phyloP scores from a whole-genome alignment of 2,113 vertebrate species.

The Peromyscus californicus region DNA sequence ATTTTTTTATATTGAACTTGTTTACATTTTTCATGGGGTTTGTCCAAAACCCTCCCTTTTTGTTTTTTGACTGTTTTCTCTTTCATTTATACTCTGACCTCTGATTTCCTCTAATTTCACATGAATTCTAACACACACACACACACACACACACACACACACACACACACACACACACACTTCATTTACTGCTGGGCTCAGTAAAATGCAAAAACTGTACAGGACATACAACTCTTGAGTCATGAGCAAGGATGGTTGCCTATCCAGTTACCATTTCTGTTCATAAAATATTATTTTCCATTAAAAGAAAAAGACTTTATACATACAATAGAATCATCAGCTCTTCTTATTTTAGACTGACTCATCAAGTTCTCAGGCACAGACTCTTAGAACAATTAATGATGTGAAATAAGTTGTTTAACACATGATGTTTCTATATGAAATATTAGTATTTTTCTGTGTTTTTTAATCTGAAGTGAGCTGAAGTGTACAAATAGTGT shows the following conservation, averaged over 20 bases:
- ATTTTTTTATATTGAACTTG: background rate
- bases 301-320: background rate
- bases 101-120: background rate
- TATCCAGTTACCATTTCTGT: background rate
- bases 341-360: background rate
- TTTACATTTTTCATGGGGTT: background rate
- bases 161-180: background rate
- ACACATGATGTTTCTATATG: background rate
- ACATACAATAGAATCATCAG: background rate
- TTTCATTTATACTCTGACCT: background rate
- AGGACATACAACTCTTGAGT: background rate
- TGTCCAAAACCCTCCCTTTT: background rate
- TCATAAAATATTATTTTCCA: background rate
- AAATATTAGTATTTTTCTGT: constrained; percentile 24
- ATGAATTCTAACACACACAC: background rate
- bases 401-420: background rate
- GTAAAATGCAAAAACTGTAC: background rate
- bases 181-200: background rate
- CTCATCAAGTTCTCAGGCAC: background rate
- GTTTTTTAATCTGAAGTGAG: background rate
- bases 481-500: background rate
- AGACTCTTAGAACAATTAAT: background rate
- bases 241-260: background rate
- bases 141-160: background rate
- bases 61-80: background rate